Conservation (phyloP, 2,113 vertebrate species). For the Epinephelus cyanopodus region DNA sequence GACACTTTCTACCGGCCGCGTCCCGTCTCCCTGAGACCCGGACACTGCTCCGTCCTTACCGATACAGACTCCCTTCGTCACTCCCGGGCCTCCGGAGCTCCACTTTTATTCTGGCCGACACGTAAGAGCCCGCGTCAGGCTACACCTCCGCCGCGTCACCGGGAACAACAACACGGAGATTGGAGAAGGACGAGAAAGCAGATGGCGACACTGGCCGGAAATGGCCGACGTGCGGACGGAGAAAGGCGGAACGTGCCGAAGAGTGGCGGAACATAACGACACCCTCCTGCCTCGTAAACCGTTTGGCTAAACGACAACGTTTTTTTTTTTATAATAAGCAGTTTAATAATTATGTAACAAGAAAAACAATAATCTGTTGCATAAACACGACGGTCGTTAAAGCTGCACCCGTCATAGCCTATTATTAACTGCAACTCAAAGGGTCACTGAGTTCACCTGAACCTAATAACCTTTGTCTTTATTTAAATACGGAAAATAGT, state of each 20-base stretch:
- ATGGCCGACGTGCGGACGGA: conserved; percentile 61
- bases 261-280: conserved; percentile 39
- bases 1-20: conserved; percentile 67
- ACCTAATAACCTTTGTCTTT: neutral
- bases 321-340: conserved; percentile 1
- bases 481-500: neutral
- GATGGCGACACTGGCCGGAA: conserved; percentile 67
- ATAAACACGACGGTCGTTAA: neutral
- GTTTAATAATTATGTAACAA: conserved; percentile 1
- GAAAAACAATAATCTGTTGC: neutral
- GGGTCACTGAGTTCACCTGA: neutral
- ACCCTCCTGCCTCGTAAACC: neutral
- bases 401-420: neutral
- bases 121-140: conserved; percentile 99
- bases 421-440: too few species aligned
- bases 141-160: conserved; percentile 99
- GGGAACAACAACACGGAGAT: conserved; percentile 89
- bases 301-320: neutral
- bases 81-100: conserved; percentile 95
- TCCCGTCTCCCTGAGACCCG: conserved; percentile 85
- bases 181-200: conserved; percentile 80
- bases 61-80: conserved; percentile 95
- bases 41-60: conserved; percentile 93
- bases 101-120: conserved; percentile 99
- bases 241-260: conserved; percentile 47